Base-by-base conservation (phyloP, 2,888 invertebrate species). In the Notocelia uddmanniana region DNA sequence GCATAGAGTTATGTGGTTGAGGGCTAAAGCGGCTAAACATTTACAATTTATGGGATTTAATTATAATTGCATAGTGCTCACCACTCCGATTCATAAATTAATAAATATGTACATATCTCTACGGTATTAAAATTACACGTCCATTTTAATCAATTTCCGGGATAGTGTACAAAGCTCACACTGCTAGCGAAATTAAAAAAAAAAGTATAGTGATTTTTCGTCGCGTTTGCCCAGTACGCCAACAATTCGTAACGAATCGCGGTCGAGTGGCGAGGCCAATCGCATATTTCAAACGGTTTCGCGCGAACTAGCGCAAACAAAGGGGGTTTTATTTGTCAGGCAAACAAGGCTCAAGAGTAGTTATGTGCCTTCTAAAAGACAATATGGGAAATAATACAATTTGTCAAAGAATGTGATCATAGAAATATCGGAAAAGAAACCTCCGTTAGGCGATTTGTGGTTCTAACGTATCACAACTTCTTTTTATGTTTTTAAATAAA, bases 231-330 rank as follows among this genome's bases (percentile, higher is more conserved):
- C 75, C 71, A 74, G 74, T 74, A 67, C 73, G 74, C 74, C 74
- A 76, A 78, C 78, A 77, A 78, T 78, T 78, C 73, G 77, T 77
- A 76, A 74, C 76, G 79, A 75, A 78, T 76, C 74, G 75, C 75
- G 75, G 75, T 75, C 68, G 74, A 77, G 73, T 77, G 68, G 74
- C 75, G 69, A 48, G 64, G 72, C 74, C 74, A 73, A 76, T 75
- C 74, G 74, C 77, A 79, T 76, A 80, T 78, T 79, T 81, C 77
- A 75, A 77, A 78, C 76, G 68, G 74, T 73, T 66, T 73, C 73
- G 74, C 71, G 74, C 73, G 76, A 75, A 76, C 74, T 74, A 69
- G 66, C 71, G 73, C 74, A 76, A 76, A 77, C 74, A 77, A 76
- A 78, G 73, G 68, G 69, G 71, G 66, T 77, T 77, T 76, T 77